Conservation (phyloP, 2,888 invertebrate species). For the Coleophora deauratella region DNA sequence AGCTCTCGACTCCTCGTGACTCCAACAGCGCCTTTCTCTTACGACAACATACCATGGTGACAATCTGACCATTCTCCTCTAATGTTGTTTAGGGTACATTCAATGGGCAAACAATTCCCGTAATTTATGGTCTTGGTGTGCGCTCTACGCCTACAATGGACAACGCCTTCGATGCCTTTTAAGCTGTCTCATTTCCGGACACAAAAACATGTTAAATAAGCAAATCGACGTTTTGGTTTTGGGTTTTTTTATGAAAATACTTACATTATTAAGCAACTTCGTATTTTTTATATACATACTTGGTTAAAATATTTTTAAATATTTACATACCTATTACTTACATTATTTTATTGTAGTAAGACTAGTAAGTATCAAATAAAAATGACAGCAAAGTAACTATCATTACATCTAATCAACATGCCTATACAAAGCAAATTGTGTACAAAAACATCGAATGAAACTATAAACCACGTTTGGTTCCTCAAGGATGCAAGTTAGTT, state of each 20-base stretch:
- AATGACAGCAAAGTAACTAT: no score
- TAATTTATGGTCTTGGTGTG: constrained; percentile 63
- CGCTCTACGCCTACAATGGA: constrained; percentile 52
- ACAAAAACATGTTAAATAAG: constrained; percentile 9
- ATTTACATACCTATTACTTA: no score
- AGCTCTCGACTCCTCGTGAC: constrained; percentile 12
- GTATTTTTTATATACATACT: no score
- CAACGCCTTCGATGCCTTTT: constrained; percentile 40
- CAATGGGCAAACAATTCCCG: constrained; percentile 52
- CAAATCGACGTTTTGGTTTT: neutral
- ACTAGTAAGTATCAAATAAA: no score
- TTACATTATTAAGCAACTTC: no score
- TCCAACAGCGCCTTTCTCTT: constrained; percentile 42
- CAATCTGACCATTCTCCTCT: constrained; percentile 65
- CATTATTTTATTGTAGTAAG: no score
- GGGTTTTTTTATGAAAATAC: no score
- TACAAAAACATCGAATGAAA: neutral
- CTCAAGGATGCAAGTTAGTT: neutral
- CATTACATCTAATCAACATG: no score
- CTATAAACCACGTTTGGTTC: neutral
- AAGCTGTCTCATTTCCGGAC: constrained; percentile 64
- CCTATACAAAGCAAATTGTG: no score
- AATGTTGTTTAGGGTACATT: constrained; percentile 66
- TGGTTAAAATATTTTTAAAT: no score
- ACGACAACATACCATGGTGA: constrained; percentile 47